Base-by-base conservation (phyloP, 2,888 invertebrate genomes). In the Panzeria rudis region DNA sequence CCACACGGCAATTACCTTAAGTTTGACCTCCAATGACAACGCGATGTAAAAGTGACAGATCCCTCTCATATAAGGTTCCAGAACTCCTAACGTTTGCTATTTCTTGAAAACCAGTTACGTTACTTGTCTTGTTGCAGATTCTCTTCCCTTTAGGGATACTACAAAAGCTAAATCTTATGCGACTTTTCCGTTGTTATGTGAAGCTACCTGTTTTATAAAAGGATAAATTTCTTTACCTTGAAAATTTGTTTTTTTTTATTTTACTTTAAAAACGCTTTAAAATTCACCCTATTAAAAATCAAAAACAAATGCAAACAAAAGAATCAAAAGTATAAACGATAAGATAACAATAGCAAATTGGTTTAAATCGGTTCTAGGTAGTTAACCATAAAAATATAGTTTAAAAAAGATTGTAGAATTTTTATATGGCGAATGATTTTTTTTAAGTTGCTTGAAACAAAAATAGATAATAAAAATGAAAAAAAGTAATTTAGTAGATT, bases 281-380 rank as follows among this genome's bases (percentile, higher is more conserved):
- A 54, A 54, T 9, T 41, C 11, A 69, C 41, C 41, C 23, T 69
- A 38, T 23, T 35, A 7, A 17, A 25, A 56, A 68, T 20, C 5
- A 32, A 35, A 50, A 61, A 41, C 23, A 9, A 64, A 35, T 1
- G 2, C 20, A 68, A 44, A n/a, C 7, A 73, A 52, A 29, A 38
- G 20, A 59, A 35, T 6, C 11, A 66, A 6, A 32, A 11, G 13
- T 11, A 25, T 50, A 9, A 20, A 7, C 5, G 54, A 41, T 44
- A 56, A 72, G 38, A 69, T 54, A 38, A 23, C 13, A 25, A 23
- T 6, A 59, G 41, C 29, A 61, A 76, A 50, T 61, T 68, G 80
- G 81, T 84, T 81, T 62, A 9, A 72, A 56, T 54, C 72, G 56
- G 72, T 77, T 84, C 44, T 29, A 72, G 72, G 77, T 73, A 54